Conservation (phyloP, 2,888 invertebrate species). For the Dynastes hyllus region DNA sequence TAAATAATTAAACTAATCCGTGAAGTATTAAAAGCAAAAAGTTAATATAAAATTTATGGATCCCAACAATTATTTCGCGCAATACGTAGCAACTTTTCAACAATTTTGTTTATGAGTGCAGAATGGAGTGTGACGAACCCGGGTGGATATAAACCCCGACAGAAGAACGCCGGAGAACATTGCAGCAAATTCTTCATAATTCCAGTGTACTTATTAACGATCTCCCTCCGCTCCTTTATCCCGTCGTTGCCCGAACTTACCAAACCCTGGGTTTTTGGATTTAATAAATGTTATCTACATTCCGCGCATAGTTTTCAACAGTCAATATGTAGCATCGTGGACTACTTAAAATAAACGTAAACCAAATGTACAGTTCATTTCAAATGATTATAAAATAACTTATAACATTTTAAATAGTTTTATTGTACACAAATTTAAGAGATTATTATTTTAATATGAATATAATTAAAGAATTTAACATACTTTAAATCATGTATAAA, state of each 20-base stretch:
- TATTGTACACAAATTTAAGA: too few species aligned
- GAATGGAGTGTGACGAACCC: constrained; percentile 58
- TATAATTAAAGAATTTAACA: too few species aligned
- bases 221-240: constrained; percentile 53
- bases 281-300: constrained; percentile 55
- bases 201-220: constrained; percentile 63
- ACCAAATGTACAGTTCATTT: too few species aligned
- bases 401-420: too few species aligned
- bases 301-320: constrained; percentile 39
- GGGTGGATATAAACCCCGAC: constrained; percentile 57
- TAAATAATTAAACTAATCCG: not conserved
- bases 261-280: constrained; percentile 63
- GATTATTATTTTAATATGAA: too few species aligned
- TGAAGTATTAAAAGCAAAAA: not conserved
- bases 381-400: too few species aligned
- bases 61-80: not conserved
- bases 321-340: constrained; percentile 16
- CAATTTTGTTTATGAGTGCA: constrained; percentile 54
- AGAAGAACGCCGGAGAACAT: constrained; percentile 58
- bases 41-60: constrained; percentile 13
- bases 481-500: too few species aligned
- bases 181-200: constrained; percentile 64
- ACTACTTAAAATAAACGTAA: not conserved
- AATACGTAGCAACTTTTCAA: constrained; percentile 15
- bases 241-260: constrained; percentile 59